Percentiles rank a stretch among this genome's conserved stretches.
Conservation (phyloP, 2,888 invertebrate species). For the Xanthia icteritia region DNA sequence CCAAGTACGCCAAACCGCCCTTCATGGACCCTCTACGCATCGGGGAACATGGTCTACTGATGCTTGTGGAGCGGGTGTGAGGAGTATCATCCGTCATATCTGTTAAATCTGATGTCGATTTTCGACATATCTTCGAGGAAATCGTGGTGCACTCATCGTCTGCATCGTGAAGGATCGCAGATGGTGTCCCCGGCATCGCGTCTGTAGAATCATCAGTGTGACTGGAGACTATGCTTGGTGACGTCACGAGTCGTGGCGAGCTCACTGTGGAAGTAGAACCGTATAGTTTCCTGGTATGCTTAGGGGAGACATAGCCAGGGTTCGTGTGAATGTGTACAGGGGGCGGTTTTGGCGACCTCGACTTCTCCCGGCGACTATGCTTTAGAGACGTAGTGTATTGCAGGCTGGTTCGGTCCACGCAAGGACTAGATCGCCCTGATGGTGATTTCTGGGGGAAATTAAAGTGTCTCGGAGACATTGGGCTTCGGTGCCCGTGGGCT, state of each 20-base stretch:
- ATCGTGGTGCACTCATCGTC: constrained; percentile 87
- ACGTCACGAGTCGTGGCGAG: constrained; percentile 83
- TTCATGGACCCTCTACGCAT: constrained; percentile 93
- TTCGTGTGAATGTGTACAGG: constrained; percentile 91
- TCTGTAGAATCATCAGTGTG: constrained; percentile 87
- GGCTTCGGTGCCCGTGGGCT: constrained; percentile 90
- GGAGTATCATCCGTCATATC: constrained; percentile 91
- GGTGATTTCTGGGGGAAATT: constrained; percentile 89
- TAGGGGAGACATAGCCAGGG: constrained; percentile 91
- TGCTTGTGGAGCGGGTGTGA: constrained; percentile 91
- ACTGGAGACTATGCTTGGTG: constrained; percentile 88
- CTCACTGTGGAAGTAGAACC: constrained; percentile 87
- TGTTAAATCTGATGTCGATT: constrained; percentile 94
- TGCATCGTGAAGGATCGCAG: constrained; percentile 83
- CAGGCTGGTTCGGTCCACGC: constrained; percentile 80
- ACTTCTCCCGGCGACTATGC: constrained; percentile 84
- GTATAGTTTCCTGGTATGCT: constrained; percentile 84
- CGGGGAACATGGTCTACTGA: constrained; percentile 92
- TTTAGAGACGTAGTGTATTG: constrained; percentile 86
- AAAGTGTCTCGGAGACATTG: constrained; percentile 91
- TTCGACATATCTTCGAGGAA: constrained; percentile 91
- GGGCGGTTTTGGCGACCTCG: constrained; percentile 87
- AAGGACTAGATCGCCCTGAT: constrained; percentile 86
- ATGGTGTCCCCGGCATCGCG: constrained; percentile 84
- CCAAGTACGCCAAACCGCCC: constrained; percentile 94